These are phyloP conservation scores for Zootermopsis nevadensis DNA, from an alignment of 2,888 invertebrate genomes.

Conservation along the genomic window DNA sequence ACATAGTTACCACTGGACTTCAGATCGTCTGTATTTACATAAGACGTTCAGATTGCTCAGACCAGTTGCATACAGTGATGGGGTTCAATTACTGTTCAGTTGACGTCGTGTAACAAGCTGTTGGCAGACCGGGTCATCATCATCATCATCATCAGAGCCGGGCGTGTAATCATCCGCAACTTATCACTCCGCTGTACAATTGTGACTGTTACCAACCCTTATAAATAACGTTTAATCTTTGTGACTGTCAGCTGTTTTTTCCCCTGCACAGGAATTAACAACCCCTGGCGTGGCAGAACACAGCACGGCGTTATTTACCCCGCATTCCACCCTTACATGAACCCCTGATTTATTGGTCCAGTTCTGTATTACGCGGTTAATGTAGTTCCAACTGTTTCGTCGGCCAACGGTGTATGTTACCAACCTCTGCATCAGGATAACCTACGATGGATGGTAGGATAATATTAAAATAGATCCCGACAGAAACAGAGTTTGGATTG, in stretches of 20 bases:
- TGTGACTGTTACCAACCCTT: constrained; percentile 14
- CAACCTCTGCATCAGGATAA: background rate
- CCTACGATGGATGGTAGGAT: too few species aligned
- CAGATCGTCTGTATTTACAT: too few species aligned
- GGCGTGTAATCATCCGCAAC: background rate
- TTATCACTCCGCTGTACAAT: constrained; percentile 21
- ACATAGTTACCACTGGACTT: too few species aligned
- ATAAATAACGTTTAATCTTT: constrained; percentile 41
- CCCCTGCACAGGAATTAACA: constrained; percentile 29
- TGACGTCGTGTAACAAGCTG: background rate
- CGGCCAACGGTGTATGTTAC: background rate
- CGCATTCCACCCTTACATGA: background rate
- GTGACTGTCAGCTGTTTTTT: constrained; percentile 30
- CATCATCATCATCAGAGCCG: background rate
- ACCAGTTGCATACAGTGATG: too few species aligned
- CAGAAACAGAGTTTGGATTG: too few species aligned
- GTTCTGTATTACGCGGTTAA: background rate
- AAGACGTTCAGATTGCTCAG: too few species aligned
- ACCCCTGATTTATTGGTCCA: constrained; percentile 22
- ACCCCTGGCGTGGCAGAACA: constrained; percentile 15
- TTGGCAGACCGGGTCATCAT: background rate
- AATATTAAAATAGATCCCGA: too few species aligned
- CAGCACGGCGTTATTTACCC: background rate
- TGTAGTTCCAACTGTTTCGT: background rate
- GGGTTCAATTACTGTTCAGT: too few species aligned